Percentiles rank a stretch among this genome's conserved stretches.
phyloP scores from a whole-genome alignment of 23 tunicate genomes.

The Botrylloides violaceus region DNA sequence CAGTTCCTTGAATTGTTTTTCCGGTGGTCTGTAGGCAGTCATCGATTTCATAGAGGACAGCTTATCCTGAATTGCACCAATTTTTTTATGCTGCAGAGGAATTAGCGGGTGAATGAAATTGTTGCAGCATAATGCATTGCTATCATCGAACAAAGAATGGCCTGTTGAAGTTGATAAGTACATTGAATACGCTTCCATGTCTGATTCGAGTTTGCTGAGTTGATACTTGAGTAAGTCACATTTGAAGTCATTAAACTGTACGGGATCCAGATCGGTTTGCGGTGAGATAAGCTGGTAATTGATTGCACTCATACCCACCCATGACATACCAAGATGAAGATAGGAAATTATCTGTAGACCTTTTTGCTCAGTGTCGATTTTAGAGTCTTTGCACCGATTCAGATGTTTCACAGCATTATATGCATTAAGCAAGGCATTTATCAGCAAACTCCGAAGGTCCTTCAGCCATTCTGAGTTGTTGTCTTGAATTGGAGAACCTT shows the following conservation, averaged over 20 bases:
- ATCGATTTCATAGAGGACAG: background rate
- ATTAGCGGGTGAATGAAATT: background rate
- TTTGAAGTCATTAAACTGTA: conserved; percentile 26
- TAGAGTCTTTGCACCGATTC: background rate
- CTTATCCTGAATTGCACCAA: background rate
- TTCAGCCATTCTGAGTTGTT: background rate
- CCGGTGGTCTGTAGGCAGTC: background rate
- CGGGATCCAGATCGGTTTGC: conserved; percentile 42
- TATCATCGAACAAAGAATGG: background rate
- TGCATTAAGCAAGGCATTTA: background rate
- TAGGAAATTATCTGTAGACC: background rate
- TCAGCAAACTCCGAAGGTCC: background rate
- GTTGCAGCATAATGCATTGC: background rate
- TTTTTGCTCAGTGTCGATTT: background rate
- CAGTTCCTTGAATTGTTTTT: background rate
- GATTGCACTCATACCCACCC: conserved; percentile 43
- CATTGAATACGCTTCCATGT: background rate
- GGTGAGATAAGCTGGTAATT: conserved; percentile 33
- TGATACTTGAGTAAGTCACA: conserved; percentile 11
- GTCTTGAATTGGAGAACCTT: background rate
- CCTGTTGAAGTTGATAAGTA: conserved; percentile 13
- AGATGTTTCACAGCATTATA: background rate
- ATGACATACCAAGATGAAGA: conserved; percentile 25
- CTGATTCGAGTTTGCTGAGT: background rate
- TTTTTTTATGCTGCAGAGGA: background rate